Percentiles rank a stretch among this genome's conserved stretches.
These are phyloP conservation scores for Cephus sareptanus DNA, from an alignment of 2,888 invertebrate genomes.

Conservation along the genomic window DNA sequence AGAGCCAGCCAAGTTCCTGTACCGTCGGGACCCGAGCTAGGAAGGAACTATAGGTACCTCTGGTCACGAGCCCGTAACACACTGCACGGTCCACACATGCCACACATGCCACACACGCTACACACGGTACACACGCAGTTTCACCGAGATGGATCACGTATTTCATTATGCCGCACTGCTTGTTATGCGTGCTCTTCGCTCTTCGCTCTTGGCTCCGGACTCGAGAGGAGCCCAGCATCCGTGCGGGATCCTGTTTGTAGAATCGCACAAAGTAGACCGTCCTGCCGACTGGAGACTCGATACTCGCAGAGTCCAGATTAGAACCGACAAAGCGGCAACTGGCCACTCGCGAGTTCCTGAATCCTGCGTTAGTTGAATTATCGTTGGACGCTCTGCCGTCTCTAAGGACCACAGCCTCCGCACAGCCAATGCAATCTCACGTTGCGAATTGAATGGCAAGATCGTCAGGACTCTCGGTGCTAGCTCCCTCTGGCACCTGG, in stretches of 20 bases:
- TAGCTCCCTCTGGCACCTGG: background rate
- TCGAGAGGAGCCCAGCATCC: constrained; percentile 8
- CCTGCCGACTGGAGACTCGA: background rate
- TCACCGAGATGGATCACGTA: constrained; percentile 59
- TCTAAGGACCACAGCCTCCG: background rate
- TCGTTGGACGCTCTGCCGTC: background rate
- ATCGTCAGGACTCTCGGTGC: background rate
- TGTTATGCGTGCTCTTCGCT: constrained; percentile 26
- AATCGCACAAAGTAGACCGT: constrained; percentile 14
- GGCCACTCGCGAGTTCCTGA: background rate
- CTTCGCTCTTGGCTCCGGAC: background rate
- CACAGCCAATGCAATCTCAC: background rate
- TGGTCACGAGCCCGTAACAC: background rate
- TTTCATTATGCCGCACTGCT: constrained; percentile 45
- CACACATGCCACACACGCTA: constrained; percentile 5
- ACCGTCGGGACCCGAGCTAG: background rate
- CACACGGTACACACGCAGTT: constrained; percentile 26
- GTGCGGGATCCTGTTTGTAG: constrained; percentile 28
- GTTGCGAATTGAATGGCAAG: background rate
- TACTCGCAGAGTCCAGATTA: background rate
- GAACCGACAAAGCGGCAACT: background rate
- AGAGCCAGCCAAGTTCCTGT: background rate
- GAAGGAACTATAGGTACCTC: background rate
- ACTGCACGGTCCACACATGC: constrained; percentile 1
- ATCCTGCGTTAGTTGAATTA: background rate